A percentile compares a stretch with the other conserved stretches of the same genome.
Evolutionary conservation across 2,113 vertebrate species (phyloP).

Genomic region (Delphinus delphis): DNA sequence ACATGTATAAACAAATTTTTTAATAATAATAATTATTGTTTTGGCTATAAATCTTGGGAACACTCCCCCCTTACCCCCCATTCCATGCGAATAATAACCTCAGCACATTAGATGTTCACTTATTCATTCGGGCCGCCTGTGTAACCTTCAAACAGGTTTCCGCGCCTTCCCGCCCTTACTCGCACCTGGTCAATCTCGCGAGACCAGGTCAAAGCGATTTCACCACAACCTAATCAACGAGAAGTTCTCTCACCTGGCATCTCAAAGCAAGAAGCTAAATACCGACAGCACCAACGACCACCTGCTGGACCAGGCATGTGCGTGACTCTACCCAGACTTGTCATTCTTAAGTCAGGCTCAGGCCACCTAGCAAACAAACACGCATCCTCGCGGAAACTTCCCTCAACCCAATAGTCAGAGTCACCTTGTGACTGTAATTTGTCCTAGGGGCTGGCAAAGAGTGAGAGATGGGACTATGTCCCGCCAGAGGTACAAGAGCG

Average conservation of each 20-base stretch:
- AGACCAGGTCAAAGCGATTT: background rate
- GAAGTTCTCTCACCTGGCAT: background rate
- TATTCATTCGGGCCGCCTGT: background rate
- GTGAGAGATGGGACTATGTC: background rate
- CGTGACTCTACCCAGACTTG: background rate
- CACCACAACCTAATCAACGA: background rate
- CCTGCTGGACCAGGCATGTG: background rate
- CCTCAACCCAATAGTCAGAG: background rate
- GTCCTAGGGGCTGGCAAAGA: background rate
- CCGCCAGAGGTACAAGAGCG: background rate
- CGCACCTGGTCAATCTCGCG: background rate
- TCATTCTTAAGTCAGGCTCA: background rate
- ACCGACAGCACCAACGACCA: background rate
- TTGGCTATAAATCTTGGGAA: background rate
- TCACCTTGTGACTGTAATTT: fast-evolving
- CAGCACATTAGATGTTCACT: background rate
- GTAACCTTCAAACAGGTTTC: background rate
- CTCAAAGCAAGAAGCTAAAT: background rate
- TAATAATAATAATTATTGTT: background rate
- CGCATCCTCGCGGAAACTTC: background rate
- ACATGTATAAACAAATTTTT: background rate
- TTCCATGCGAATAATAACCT: background rate
- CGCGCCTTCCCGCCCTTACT: too few relatives aligned
- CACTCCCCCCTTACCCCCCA: background rate
- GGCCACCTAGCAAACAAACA: background rate